Percentiles rank a stretch among this genome's conserved stretches.
phyloP scores from a whole-genome alignment of 2,888 invertebrate genomes.

The Mythimna ferrago region DNA sequence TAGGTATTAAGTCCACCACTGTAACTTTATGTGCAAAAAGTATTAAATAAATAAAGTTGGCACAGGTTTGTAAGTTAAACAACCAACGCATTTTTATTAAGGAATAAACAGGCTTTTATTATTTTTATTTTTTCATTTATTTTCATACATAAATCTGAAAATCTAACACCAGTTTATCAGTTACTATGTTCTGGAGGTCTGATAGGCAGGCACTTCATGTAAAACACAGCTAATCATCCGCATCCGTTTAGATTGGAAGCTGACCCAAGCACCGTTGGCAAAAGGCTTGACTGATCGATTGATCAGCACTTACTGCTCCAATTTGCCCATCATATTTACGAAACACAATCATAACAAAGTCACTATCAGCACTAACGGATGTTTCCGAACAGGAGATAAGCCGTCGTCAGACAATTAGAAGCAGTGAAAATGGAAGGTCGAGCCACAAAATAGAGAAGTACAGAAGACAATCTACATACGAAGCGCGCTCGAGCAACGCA shows the following conservation, averaged over 20 bases:
- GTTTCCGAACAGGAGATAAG: slow-evolving; percentile 53
- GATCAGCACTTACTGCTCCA: not conserved
- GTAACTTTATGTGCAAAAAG: too few species aligned
- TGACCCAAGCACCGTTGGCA: not conserved
- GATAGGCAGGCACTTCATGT: not conserved
- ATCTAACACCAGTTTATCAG: too few species aligned
- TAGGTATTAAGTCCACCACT: too few species aligned
- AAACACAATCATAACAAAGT: slow-evolving; percentile 34
- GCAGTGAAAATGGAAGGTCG: slow-evolving; percentile 59
- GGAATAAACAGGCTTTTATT: too few species aligned
- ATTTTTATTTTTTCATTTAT: too few species aligned
- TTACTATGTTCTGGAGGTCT: too few species aligned
- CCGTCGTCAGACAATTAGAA: slow-evolving; percentile 36
- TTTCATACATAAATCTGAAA: too few species aligned
- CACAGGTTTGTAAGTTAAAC: too few species aligned
- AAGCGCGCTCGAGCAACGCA: too few species aligned
- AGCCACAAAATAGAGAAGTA: not conserved
- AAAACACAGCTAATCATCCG: not conserved
- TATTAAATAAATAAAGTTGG: too few species aligned
- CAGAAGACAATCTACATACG: too few species aligned
- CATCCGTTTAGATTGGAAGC: not conserved
- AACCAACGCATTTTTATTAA: too few species aligned
- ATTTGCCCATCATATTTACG: slow-evolving; percentile 4
- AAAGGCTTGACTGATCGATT: not conserved
- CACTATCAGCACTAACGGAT: slow-evolving; percentile 36